phyloP scores from a whole-genome alignment of 1,140 invertebrate species.

The Magallana gigas region DNA sequence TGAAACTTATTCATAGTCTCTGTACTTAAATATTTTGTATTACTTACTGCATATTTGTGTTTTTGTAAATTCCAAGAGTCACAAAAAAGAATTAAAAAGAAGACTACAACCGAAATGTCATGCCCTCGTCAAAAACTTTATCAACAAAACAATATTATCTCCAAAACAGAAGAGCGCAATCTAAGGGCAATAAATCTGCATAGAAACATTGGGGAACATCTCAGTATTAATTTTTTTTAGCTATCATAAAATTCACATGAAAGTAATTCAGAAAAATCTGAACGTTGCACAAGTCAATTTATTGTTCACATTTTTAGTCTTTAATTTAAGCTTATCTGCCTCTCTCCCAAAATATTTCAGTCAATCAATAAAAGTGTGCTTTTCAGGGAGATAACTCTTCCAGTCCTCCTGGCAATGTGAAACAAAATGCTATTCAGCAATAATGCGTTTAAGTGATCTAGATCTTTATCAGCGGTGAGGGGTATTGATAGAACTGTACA shows the following conservation, averaged over 20 bases:
- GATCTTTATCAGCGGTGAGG: background rate
- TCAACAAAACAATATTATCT: conserved; percentile 28
- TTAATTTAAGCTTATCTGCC: background rate
- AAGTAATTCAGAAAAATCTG: too few relatives aligned
- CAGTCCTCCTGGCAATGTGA: background rate
- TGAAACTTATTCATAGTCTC: too few relatives aligned
- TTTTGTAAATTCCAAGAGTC: too few relatives aligned
- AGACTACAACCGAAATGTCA: background rate
- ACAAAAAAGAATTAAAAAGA: background rate
- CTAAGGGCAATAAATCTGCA: background rate
- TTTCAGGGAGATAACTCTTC: conserved; percentile 21
- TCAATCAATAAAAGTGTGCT: background rate
- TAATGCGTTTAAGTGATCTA: background rate
- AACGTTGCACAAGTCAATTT: too few relatives aligned
- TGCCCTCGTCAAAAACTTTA: conserved; percentile 19
- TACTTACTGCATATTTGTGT: conserved; percentile 1
- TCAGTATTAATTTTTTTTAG: background rate
- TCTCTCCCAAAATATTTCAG: background rate
- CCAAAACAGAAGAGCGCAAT: background rate
- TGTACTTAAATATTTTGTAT: too few relatives aligned
- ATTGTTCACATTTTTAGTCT: too few relatives aligned
- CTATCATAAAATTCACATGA: too few relatives aligned
- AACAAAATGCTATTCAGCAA: background rate
- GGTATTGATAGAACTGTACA: background rate
- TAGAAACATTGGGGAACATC: background rate